Conservation (phyloP, 2,797 vertebrate genomes). For the Acanthurus leucopareius region DNA sequence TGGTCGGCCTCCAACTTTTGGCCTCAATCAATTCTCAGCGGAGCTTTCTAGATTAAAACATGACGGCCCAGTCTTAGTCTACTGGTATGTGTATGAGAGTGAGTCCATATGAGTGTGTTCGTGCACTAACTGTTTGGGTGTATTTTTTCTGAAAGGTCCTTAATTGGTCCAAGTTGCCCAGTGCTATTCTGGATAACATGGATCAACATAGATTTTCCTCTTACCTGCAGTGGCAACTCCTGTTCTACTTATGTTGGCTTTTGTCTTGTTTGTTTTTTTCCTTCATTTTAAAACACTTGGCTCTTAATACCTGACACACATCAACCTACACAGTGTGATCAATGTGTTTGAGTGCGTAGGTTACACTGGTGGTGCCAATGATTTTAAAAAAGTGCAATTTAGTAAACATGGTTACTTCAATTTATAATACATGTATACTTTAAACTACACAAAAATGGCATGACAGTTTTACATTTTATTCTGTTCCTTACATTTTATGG, state of each 20-base stretch:
- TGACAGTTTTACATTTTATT: not conserved
- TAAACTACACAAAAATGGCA: not conserved
- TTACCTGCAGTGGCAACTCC: constrained; percentile 9
- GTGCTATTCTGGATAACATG: not conserved
- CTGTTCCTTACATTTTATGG: not conserved
- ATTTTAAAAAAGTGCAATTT: not conserved
- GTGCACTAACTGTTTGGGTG: not conserved
- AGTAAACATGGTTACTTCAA: not conserved
- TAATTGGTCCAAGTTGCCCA: not conserved
- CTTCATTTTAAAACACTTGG: not conserved
- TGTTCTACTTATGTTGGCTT: not conserved
- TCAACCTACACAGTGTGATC: not conserved
- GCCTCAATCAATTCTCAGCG: not conserved
- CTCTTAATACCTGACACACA: not conserved
- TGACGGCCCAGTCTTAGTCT: not conserved
- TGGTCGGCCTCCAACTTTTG: not conserved
- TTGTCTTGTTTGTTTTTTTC: not conserved
- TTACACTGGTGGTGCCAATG: not conserved
- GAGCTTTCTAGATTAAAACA: constrained; percentile 3
- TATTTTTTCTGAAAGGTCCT: not conserved
- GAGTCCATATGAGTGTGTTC: not conserved
- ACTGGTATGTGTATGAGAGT: no score
- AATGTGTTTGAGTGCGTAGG: not conserved
- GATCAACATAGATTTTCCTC: constrained; percentile 4
- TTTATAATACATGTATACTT: not conserved